Percentiles rank a stretch among this genome's conserved stretches.
phyloP scores from a whole-genome alignment of 1,140 invertebrate species.

The Globodera rostochiensis region DNA sequence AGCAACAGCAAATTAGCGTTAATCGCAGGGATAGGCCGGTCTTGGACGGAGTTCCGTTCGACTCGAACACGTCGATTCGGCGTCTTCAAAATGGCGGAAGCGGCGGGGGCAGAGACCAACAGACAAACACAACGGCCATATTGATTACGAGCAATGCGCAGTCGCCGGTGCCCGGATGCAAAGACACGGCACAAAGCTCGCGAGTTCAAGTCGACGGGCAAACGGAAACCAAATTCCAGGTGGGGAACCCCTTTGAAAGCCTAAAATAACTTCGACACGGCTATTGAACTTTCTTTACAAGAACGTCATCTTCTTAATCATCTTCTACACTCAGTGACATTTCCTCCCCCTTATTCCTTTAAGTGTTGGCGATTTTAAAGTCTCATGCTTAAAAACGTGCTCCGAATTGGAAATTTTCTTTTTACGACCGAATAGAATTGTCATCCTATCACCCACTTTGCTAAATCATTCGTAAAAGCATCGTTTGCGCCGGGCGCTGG shows the following conservation, averaged over 20 bases:
- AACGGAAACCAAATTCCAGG: background rate
- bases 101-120: background rate
- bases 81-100: conserved; percentile 2
- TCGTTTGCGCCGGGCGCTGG: background rate
- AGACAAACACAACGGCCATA: background rate
- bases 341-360: too few relatives aligned
- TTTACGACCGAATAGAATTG: background rate
- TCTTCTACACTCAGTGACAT: background rate
- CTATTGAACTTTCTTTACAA: too few relatives aligned
- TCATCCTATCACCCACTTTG: background rate
- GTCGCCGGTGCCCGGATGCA: background rate
- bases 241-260: background rate
- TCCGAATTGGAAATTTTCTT: too few relatives aligned
- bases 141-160: background rate
- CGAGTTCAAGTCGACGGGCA: background rate
- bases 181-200: background rate
- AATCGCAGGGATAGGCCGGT: background rate
- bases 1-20: background rate
- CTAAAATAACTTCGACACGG: too few relatives aligned
- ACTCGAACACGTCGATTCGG: conserved; percentile 7
- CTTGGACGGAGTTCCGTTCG: conserved; percentile 2
- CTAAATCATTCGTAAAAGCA: background rate
- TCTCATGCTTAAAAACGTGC: too few relatives aligned
- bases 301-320: background rate
- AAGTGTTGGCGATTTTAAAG: too few relatives aligned